Evolutionary conservation across 2,797 vertebrate species (phyloP).

Genomic region (Acanthornis magna): DNA sequence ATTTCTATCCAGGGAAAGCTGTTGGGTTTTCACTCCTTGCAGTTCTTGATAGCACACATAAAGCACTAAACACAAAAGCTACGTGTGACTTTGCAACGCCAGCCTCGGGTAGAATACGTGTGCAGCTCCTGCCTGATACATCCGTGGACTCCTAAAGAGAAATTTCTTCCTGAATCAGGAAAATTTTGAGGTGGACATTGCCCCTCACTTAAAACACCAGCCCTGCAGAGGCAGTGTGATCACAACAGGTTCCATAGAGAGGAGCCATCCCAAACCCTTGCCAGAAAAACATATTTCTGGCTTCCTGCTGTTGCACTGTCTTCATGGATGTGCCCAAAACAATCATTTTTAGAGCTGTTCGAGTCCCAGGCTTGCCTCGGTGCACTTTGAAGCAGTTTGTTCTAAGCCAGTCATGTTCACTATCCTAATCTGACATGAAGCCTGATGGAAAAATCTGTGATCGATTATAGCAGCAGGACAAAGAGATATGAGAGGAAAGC

Average conservation of each 20-base stretch:
- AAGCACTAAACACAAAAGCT: background rate
- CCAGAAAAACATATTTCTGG: background rate
- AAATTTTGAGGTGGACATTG: background rate
- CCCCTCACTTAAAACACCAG: background rate
- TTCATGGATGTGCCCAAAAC: slow-evolving; percentile 71
- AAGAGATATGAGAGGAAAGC: slow-evolving; percentile 54
- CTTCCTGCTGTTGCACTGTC: background rate
- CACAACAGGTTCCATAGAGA: background rate
- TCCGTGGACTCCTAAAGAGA: background rate
- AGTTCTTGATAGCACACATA: background rate
- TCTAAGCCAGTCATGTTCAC: slow-evolving; percentile 75
- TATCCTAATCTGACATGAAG: slow-evolving; percentile 74
- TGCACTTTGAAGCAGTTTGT: slow-evolving; percentile 78
- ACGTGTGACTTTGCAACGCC: background rate
- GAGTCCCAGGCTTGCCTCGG: slow-evolving; percentile 75
- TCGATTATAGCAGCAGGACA: slow-evolving; percentile 66
- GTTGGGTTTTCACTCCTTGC: background rate
- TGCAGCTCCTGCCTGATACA: background rate
- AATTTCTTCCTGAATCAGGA: background rate
- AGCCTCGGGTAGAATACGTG: background rate
- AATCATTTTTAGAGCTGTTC: slow-evolving; percentile 54
- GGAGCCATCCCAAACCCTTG: background rate
- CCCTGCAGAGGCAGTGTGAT: background rate
- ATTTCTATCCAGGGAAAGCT: background rate
- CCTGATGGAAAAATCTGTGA: slow-evolving; percentile 75